Percentiles rank a stretch among this genome's conserved stretches.
Evolutionary conservation across 2,888 invertebrate genomes (phyloP).

Genomic region (Osedax fenrisi): DNA sequence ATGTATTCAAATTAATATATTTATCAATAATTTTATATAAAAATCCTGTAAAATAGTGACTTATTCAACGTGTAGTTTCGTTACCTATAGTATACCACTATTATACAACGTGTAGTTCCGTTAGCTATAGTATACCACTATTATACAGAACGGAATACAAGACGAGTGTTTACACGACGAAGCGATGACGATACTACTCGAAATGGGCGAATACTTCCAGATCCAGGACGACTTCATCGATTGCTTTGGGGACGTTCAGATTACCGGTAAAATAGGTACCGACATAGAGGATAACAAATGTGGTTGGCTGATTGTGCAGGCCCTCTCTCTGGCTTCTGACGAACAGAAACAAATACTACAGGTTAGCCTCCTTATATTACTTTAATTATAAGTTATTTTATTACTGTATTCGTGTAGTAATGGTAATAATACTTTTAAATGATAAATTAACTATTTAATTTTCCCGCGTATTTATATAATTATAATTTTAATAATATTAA

Average conservation of each 20-base stretch:
- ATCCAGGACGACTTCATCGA: conserved; percentile 83
- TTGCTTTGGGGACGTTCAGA: conserved; percentile 71
- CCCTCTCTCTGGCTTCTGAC: conserved; percentile 53
- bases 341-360: conserved; percentile 41
- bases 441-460: too few species aligned
- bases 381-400: neutral
- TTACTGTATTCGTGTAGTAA: neutral
- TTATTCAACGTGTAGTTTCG: too few species aligned
- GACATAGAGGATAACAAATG: conserved; percentile 93
- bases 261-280: conserved; percentile 76
- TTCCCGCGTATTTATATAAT: too few species aligned
- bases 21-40: too few species aligned
- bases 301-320: conserved; percentile 81
- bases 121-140: too few species aligned
- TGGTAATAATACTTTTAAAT: too few species aligned
- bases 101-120: too few species aligned
- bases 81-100: too few species aligned
- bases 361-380: conserved; percentile 37
- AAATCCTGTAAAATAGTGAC: too few species aligned
- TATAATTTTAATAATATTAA: neutral
- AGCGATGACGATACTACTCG: conserved; percentile 70
- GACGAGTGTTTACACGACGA: conserved; percentile 71
- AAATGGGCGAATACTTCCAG: conserved; percentile 91
- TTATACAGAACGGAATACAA: conserved; percentile 55
- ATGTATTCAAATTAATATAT: too few species aligned